phyloP scores from a whole-genome alignment of 2,888 invertebrate genomes.

The Platynereis dumerilii region DNA sequence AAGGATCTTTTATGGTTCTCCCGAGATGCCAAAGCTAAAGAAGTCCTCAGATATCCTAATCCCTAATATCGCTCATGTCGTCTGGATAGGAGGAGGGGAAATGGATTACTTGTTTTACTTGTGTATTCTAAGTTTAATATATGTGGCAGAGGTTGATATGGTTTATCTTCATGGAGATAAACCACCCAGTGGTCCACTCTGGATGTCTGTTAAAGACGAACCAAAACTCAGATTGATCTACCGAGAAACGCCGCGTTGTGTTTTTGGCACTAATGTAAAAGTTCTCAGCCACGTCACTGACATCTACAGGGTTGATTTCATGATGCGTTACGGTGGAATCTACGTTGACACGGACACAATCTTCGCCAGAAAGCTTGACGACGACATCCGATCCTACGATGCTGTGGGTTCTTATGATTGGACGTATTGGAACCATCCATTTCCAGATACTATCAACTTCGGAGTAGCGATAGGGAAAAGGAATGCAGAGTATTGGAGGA shows the following conservation, averaged over 20 bases:
- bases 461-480: constrained; percentile 52
- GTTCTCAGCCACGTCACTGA: constrained; percentile 56
- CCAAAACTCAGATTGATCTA: constrained; percentile 38
- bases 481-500: constrained; percentile 39
- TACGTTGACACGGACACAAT: constrained; percentile 59
- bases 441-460: constrained; percentile 45
- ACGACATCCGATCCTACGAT: constrained; percentile 44
- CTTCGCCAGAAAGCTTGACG: constrained; percentile 45
- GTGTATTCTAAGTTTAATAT: constrained; percentile 52
- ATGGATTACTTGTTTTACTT: constrained; percentile 57
- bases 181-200: constrained; percentile 47
- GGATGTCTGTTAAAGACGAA: constrained; percentile 44
- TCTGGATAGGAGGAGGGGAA: constrained; percentile 51
- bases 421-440: constrained; percentile 48
- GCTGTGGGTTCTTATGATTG: constrained; percentile 54
- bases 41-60: constrained; percentile 40
- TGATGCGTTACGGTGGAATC: constrained; percentile 58
- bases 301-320: constrained; percentile 54
- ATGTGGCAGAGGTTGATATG: constrained; percentile 44
- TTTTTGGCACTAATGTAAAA: constrained; percentile 44
- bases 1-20: constrained; percentile 44
- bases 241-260: constrained; percentile 32
- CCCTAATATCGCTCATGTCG: constrained; percentile 57
- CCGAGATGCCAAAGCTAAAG: constrained; percentile 33
- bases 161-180: constrained; percentile 54